Percentiles rank a stretch among this genome's conserved stretches.
Conservation (phyloP, 1,140 invertebrate species). For the Drosophila suzukii region DNA sequence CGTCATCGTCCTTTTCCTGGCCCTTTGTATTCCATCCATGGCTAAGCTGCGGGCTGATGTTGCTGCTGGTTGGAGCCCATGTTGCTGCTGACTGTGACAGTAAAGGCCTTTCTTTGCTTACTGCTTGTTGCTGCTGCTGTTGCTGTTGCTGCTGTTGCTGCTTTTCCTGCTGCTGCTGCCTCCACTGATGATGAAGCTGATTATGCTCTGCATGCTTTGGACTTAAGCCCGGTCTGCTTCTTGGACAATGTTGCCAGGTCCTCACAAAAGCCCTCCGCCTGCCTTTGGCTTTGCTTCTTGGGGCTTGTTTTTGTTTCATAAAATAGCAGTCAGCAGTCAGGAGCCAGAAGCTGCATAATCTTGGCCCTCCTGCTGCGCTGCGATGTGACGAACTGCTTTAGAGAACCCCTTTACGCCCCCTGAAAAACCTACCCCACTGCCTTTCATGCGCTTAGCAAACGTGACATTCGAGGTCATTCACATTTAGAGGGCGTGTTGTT, state of each 20-base stretch:
- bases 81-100: slow-evolving; percentile 65
- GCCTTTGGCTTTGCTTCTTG: slow-evolving; percentile 41
- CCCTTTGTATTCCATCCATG: slow-evolving; percentile 63
- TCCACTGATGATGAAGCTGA: slow-evolving; percentile 75
- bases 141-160: slow-evolving; percentile 32
- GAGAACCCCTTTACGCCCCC: neutral
- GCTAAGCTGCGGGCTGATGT: slow-evolving; percentile 54
- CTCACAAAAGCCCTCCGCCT: slow-evolving; percentile 42
- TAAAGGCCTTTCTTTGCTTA: slow-evolving; percentile 76
- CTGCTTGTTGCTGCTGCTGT: slow-evolving; percentile 57
- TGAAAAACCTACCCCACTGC: slow-evolving; percentile 8
- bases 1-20: slow-evolving; percentile 54
- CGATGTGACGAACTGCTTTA: slow-evolving; percentile 58
- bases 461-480: slow-evolving; percentile 83
- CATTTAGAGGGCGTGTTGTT: slow-evolving; percentile 84
- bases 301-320: slow-evolving; percentile 72
- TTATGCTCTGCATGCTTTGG: slow-evolving; percentile 76
- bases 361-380: slow-evolving; percentile 56
- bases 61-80: slow-evolving; percentile 21
- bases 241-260: slow-evolving; percentile 69
- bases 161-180: slow-evolving; percentile 31
- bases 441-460: slow-evolving; percentile 59
- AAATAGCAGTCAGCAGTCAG: slow-evolving; percentile 60
- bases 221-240: slow-evolving; percentile 49
- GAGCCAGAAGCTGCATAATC: slow-evolving; percentile 68